These are phyloP conservation scores for Ptilorrhoa leucosticta DNA, from an alignment of 2,113 vertebrate species.

Conservation along the genomic window DNA sequence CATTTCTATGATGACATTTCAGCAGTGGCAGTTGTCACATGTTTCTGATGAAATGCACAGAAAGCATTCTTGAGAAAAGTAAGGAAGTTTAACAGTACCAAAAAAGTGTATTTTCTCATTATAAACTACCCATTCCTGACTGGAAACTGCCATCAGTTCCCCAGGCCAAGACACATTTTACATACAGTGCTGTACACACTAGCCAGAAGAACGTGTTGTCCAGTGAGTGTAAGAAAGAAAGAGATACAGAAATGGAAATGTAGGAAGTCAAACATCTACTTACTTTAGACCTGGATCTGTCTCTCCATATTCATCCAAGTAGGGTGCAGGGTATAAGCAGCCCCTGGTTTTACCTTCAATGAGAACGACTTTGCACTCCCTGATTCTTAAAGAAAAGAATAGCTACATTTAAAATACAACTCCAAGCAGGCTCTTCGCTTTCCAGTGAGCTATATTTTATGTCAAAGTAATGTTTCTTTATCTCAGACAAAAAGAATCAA, in stretches of 20 bases:
- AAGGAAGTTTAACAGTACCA: background rate
- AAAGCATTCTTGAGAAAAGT: background rate
- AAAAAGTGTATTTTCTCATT: background rate
- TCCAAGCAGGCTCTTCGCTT: background rate
- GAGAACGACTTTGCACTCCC: conserved; percentile 92
- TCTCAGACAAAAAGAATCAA: background rate
- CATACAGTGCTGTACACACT: background rate
- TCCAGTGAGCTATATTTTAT: background rate
- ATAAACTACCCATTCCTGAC: background rate
- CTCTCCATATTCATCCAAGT: conserved; percentile 97
- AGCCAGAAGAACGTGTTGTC: background rate
- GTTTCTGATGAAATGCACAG: background rate
- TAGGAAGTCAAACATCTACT: conserved; percentile 32
- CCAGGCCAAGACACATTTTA: background rate
- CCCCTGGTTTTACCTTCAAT: conserved; percentile 92
- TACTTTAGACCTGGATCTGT: conserved; percentile 93
- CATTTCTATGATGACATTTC: background rate
- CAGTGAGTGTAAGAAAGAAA: background rate
- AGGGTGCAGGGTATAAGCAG: conserved; percentile 91
- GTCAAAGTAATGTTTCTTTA: background rate
- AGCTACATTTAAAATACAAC: background rate
- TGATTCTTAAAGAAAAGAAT: conserved; percentile 78
- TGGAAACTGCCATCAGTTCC: background rate
- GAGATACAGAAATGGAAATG: background rate
- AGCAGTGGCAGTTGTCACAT: background rate